Evolutionary conservation across 2,113 vertebrate species (phyloP).

Genomic region (Tyto alba): DNA sequence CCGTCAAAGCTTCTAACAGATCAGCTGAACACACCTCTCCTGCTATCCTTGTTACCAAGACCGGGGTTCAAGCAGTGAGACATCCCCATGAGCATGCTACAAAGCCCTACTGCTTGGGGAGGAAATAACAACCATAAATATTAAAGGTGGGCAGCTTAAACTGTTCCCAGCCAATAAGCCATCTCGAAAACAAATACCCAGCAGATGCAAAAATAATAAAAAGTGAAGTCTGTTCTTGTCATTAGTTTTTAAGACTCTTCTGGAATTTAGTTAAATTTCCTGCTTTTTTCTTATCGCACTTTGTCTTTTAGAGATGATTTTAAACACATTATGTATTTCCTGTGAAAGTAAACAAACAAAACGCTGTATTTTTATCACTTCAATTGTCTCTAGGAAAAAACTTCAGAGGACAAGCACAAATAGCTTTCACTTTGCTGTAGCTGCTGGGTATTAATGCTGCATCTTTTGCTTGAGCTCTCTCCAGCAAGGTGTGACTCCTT

Average conservation of each 20-base stretch:
- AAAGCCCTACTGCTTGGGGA: neutral
- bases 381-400: neutral
- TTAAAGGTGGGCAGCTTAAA: neutral
- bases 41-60: neutral
- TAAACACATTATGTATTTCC: neutral
- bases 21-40: neutral
- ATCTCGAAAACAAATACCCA: neutral
- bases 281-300: neutral
- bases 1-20: neutral
- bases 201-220: neutral
- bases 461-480: neutral
- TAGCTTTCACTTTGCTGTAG: neutral
- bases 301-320: neutral
- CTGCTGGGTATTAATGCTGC: neutral
- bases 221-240: neutral
- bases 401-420: neutral
- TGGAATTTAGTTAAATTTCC: neutral
- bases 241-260: neutral
- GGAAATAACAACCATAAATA: neutral
- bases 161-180: neutral
- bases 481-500: neutral
- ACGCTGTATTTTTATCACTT: neutral
- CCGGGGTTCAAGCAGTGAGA: neutral
- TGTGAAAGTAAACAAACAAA: neutral
- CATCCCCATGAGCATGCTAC: neutral